Conservation (phyloP, 1,140 invertebrate species). For the Panulirus ornatus region DNA sequence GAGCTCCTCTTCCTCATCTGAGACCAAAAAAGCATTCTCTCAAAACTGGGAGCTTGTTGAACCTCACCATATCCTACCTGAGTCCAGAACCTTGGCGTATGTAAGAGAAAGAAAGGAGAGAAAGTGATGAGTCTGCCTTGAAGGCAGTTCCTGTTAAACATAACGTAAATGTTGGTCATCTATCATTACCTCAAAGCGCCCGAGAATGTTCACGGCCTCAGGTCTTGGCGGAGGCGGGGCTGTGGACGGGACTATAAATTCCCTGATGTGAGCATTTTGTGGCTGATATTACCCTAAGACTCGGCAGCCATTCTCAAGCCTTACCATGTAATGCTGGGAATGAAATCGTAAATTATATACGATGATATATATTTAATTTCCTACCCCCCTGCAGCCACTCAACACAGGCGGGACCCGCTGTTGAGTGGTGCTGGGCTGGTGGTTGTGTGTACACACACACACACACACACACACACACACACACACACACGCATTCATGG, state of each 20-base stretch:
- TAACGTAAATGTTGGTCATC: not conserved
- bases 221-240: not conserved
- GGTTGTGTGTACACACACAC: not conserved
- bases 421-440: not conserved
- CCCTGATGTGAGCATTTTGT: not conserved
- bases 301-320: not conserved
- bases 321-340: not conserved
- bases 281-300: not conserved
- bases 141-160: no score
- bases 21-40: no score
- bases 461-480: slow-evolving; percentile 32
- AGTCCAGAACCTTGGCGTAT: no score
- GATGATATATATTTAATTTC: slow-evolving; percentile 39
- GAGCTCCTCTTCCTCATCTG: no score
- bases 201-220: not conserved
- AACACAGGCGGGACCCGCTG: not conserved
- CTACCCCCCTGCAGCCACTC: not conserved
- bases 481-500: slow-evolving; percentile 16
- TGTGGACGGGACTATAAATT: not conserved
- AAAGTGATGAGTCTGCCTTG: no score
- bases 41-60: no score
- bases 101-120: no score
- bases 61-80: no score
- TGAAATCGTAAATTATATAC: slow-evolving; percentile 16
- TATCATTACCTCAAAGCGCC: not conserved